Conservation (phyloP, 2,888 invertebrate genomes). For the Noctua pronuba region DNA sequence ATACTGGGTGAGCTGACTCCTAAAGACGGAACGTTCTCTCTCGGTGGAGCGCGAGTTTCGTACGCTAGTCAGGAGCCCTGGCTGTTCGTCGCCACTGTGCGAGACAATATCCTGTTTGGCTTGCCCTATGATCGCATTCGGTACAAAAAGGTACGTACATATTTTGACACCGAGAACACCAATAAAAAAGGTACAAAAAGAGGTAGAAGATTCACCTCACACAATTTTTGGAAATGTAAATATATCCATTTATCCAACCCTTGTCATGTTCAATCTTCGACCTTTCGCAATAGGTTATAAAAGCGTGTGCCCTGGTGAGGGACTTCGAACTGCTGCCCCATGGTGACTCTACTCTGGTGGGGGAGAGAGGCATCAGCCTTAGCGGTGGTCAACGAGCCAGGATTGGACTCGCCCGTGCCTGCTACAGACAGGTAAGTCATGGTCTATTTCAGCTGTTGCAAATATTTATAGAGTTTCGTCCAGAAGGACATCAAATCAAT, state of each 20-base stretch:
- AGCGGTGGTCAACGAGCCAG: conserved; percentile 96
- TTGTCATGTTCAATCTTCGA: neutral
- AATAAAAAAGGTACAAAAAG: neutral
- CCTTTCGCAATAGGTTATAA: conserved; percentile 77
- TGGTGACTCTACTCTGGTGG: conserved; percentile 94
- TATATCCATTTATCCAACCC: neutral
- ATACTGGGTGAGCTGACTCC: conserved; percentile 94
- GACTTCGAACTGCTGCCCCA: conserved; percentile 93
- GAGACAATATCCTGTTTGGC: conserved; percentile 95
- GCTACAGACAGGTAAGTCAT: conserved; percentile 93
- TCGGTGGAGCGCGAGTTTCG: conserved; percentile 91
- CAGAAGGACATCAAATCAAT: neutral
- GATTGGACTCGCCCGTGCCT: conserved; percentile 94
- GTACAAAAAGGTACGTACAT: conserved; percentile 83
- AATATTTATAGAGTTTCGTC: neutral
- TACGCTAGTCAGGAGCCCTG: conserved; percentile 96
- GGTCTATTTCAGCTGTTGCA: neutral
- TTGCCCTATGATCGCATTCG: conserved; percentile 89
- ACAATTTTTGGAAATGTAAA: neutral
- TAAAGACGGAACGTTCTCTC: conserved; percentile 90
- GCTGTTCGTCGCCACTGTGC: conserved; percentile 93
- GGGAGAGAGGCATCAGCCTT: conserved; percentile 94
- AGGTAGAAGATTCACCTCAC: neutral
- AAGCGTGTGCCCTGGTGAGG: conserved; percentile 91
- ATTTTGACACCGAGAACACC: neutral